Percentiles rank a stretch among this genome's conserved stretches.
Conservation (phyloP, 2,888 invertebrate species). For the Megastigmus dorsalis region DNA sequence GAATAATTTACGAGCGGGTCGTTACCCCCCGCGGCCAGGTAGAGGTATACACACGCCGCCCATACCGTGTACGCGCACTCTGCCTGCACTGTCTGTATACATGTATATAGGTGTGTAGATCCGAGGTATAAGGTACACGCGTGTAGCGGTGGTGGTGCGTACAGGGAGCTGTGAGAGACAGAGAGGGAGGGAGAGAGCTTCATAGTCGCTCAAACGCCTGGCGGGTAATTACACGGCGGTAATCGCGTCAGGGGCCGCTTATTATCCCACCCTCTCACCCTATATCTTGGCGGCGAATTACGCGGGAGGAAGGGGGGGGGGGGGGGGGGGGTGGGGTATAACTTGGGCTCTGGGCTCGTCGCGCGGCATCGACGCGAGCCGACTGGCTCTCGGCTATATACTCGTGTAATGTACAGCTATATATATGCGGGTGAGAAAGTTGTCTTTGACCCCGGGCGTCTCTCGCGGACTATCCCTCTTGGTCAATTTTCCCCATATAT, state of each 20-base stretch:
- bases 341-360: no score
- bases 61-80: not conserved
- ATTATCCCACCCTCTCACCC: slow-evolving; percentile 19
- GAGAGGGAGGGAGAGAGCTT: not conserved
- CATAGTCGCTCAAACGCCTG: slow-evolving; percentile 37
- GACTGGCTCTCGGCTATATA: not conserved
- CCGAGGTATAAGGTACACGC: no score
- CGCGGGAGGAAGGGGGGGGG: no score
- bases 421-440: no score
- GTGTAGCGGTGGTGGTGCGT: no score
- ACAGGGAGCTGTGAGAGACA: not conserved
- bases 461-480: not conserved
- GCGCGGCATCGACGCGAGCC: not conserved
- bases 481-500: no score
- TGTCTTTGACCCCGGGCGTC: not conserved
- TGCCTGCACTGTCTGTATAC: not conserved
- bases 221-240: slow-evolving; percentile 49
- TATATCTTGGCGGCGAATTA: no score
- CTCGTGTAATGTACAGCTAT: no score
- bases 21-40: slow-evolving; percentile 30
- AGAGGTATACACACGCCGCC: not conserved
- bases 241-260: slow-evolving; percentile 48
- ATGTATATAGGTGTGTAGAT: no score
- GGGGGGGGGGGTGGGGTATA: no score
- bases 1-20: slow-evolving; percentile 52